Evolutionary conservation across 2,797 vertebrate species (phyloP).

Genomic region (Percopsis omiscomaycus): DNA sequence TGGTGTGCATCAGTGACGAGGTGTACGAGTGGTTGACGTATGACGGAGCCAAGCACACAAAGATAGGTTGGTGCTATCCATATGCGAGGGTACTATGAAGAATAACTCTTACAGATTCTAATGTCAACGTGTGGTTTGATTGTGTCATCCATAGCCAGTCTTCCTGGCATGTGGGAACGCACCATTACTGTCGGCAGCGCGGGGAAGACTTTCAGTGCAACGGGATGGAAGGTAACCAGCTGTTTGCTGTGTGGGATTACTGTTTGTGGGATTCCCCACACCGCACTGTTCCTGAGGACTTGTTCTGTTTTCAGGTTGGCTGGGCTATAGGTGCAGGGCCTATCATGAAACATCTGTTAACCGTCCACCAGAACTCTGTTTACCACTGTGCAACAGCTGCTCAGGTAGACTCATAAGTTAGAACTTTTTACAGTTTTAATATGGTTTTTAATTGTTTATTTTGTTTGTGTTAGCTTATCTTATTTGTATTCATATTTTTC

Average conservation of each 20-base stretch:
- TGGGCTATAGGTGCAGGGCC: constrained; percentile 83
- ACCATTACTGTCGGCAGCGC: constrained; percentile 88
- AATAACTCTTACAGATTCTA: too few species aligned
- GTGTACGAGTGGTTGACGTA: constrained; percentile 97
- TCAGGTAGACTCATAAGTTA: constrained; percentile 79
- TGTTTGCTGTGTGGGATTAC: neutral
- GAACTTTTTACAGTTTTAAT: neutral
- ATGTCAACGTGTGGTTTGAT: neutral
- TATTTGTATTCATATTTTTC: too few species aligned
- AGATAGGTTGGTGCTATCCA: constrained; percentile 81
- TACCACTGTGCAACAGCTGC: constrained; percentile 88
- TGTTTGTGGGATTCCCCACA: neutral
- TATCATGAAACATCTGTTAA: constrained; percentile 86
- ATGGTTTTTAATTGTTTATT: neutral
- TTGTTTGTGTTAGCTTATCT: neutral
- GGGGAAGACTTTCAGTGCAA: constrained; percentile 92
- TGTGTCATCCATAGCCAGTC: constrained; percentile 78
- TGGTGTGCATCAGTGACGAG: constrained; percentile 90
- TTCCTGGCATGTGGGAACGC: constrained; percentile 95
- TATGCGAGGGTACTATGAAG: neutral
- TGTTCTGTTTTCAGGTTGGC: constrained; percentile 81
- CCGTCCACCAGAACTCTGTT: constrained; percentile 87
- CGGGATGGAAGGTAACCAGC: constrained; percentile 91
- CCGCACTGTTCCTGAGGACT: neutral
- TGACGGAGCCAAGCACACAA: constrained; percentile 82